A percentile compares a stretch with the other conserved stretches of the same genome.
These are phyloP conservation scores for Anguilla rostrata DNA, from an alignment of 2,113 vertebrate species.

Conservation along the genomic window DNA sequence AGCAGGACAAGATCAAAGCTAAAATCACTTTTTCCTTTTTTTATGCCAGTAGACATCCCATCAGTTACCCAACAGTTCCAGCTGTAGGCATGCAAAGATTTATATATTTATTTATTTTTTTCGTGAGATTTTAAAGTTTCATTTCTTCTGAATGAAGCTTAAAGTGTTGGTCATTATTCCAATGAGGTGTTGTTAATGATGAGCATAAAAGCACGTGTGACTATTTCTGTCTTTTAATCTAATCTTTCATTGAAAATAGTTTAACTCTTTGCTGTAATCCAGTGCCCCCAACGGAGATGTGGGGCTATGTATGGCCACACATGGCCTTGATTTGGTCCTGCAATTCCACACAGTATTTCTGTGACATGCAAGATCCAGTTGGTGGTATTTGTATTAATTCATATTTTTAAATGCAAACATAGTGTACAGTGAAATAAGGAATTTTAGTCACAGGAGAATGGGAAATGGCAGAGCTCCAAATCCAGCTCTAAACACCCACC, in stretches of 20 bases:
- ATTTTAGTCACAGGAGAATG: background rate
- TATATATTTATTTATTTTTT: background rate
- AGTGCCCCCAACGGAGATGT: background rate
- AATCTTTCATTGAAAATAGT: background rate
- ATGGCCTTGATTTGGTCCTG: background rate
- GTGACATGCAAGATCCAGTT: background rate
- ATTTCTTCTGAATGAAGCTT: background rate
- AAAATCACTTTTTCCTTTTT: background rate
- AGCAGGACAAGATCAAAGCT: background rate
- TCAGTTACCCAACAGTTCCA: background rate
- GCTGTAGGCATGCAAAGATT: background rate
- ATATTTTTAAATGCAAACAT: too few relatives aligned
- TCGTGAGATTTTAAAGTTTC: background rate
- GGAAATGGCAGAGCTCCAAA: too few relatives aligned
- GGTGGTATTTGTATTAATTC: too few relatives aligned
- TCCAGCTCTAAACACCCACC: too few relatives aligned
- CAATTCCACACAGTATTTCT: background rate
- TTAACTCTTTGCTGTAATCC: background rate
- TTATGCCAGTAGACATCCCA: background rate
- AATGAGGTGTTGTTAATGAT: background rate
- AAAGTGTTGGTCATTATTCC: background rate
- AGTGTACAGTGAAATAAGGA: background rate
- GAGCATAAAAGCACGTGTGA: background rate
- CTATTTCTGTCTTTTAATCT: background rate
- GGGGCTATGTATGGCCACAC: background rate